Evolutionary conservation across 2,888 invertebrate genomes (phyloP).

Genomic region (Drosophila emarginata): DNA sequence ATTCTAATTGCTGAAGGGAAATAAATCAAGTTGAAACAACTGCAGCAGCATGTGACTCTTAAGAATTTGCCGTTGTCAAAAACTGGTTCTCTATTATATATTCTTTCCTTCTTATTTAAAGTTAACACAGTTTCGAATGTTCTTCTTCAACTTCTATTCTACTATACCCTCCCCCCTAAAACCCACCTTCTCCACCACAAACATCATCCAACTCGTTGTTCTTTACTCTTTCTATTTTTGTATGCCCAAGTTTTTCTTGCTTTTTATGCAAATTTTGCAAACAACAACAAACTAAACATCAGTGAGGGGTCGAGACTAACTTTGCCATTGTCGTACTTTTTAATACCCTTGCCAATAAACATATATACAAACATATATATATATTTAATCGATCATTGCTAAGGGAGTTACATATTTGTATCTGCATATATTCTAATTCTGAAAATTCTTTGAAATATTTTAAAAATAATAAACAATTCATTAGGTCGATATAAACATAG

Average conservation of each 20-base stretch:
- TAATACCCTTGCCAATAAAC: neutral
- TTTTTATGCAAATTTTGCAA: conserved; percentile 50
- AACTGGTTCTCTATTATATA: conserved; percentile 46
- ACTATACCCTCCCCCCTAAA: neutral
- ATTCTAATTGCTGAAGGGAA: conserved; percentile 23
- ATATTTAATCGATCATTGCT: neutral
- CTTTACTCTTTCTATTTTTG: conserved; percentile 19
- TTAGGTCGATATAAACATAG: too few relatives aligned
- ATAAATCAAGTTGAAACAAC: conserved; percentile 58
- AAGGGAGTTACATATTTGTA: neutral
- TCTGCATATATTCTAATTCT: too few relatives aligned
- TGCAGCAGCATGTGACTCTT: conserved; percentile 55
- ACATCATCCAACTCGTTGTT: conserved; percentile 16
- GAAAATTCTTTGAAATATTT: too few relatives aligned
- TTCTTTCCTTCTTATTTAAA: conserved; percentile 16
- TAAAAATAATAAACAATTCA: too few relatives aligned
- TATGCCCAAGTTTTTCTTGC: conserved; percentile 45
- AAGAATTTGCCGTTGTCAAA: conserved; percentile 20
- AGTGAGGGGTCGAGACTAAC: neutral
- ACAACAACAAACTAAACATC: conserved; percentile 38
- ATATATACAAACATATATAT: too few relatives aligned
- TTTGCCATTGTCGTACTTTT: neutral
- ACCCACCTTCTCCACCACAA: conserved; percentile 15
- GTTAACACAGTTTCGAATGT: conserved; percentile 43
- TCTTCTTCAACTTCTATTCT: neutral